A percentile compares a stretch with the other conserved stretches of the same genome.
phyloP scores from a whole-genome alignment of 2,113 vertebrate genomes.

The Verasper variegatus region DNA sequence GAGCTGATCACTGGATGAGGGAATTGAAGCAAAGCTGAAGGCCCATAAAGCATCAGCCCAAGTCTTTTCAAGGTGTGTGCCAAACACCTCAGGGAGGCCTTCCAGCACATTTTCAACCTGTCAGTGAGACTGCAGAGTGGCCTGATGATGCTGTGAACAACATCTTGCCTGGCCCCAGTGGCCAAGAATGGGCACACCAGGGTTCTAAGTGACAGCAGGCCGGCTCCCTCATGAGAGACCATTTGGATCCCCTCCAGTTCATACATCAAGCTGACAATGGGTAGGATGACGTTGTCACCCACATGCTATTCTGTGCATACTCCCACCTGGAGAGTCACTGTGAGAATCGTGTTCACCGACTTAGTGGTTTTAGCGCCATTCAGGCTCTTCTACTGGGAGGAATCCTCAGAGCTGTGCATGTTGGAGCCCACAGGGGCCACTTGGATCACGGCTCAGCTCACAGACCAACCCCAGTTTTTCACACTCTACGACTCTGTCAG shows the following conservation, averaged over 20 bases:
- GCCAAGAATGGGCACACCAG: conserved; percentile 40
- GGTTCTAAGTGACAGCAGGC: conserved; percentile 51
- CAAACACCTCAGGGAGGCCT: conserved; percentile 52
- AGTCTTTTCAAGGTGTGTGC: conserved; percentile 47
- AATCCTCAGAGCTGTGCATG: neutral
- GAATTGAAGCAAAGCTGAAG: conserved; percentile 33
- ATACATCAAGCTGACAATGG: conserved; percentile 40
- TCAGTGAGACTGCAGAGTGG: conserved; percentile 44
- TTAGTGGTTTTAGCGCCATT: conserved; percentile 28
- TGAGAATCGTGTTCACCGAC: conserved; percentile 23
- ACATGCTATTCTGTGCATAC: conserved; percentile 43
- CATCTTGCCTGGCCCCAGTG: conserved; percentile 41
- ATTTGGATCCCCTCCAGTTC: conserved; percentile 57
- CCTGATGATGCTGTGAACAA: conserved; percentile 61
- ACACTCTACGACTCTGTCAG: neutral
- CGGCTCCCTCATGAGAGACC: conserved; percentile 43
- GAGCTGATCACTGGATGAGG: conserved; percentile 46
- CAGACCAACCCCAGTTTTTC: neutral
- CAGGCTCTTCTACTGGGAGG: conserved; percentile 3
- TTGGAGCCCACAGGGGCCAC: neutral
- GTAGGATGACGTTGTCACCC: conserved; percentile 29
- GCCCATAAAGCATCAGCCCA: conserved; percentile 43
- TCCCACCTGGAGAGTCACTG: conserved; percentile 34
- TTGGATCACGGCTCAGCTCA: conserved; percentile 2
- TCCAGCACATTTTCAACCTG: conserved; percentile 55